Conservation (phyloP, 2,113 vertebrate genomes). For the Sturnus vulgaris region DNA sequence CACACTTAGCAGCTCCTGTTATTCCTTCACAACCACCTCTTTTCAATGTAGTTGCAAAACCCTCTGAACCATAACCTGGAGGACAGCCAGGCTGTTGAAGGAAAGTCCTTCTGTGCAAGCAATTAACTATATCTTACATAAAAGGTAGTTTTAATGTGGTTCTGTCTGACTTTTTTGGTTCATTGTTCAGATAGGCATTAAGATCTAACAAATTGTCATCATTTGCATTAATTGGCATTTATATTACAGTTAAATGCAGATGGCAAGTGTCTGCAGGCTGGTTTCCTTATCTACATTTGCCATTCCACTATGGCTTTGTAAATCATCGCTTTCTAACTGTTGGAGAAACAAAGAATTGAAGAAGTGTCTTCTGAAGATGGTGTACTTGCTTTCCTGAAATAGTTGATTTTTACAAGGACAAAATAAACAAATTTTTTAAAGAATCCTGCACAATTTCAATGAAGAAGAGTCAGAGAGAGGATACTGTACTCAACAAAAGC, state of each 20-base stretch:
- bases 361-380: neutral
- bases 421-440: neutral
- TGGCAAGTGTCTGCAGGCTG: neutral
- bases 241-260: neutral
- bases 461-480: neutral
- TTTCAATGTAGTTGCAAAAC: conserved; percentile 38
- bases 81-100: conserved; percentile 20
- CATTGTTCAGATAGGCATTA: conserved; percentile 33
- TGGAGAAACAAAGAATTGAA: neutral
- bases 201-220: neutral
- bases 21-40: neutral
- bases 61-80: conserved; percentile 12
- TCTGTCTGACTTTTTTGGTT: neutral
- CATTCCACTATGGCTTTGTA: neutral
- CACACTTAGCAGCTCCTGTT: neutral
- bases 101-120: neutral
- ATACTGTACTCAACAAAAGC: neutral
- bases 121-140: neutral
- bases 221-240: conserved; percentile 44
- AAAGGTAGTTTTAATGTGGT: neutral
- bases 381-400: neutral
- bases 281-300: neutral
- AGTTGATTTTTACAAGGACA: neutral
- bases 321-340: neutral
- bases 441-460: neutral